These are phyloP conservation scores for Sialis lutaria DNA, from an alignment of 2,888 invertebrate species.

Conservation along the genomic window DNA sequence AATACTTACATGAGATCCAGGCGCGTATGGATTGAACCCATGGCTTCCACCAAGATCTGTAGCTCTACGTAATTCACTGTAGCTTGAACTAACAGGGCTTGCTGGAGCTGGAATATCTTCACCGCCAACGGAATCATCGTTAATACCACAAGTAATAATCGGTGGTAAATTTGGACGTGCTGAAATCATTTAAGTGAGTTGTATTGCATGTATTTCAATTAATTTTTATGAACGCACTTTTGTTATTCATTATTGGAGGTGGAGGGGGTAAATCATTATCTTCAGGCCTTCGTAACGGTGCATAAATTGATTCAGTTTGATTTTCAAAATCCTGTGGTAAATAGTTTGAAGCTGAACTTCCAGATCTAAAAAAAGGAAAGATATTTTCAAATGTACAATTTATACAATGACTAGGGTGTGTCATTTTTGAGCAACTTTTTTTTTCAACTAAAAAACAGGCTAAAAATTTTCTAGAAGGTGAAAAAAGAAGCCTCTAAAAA, in stretches of 20 bases:
- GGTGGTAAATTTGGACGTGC: constrained; percentile 4
- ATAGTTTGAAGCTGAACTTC: constrained; percentile 5
- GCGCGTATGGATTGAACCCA: constrained; percentile 37
- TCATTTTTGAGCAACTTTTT: too few species aligned
- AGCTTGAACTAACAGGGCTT: constrained; percentile 80
- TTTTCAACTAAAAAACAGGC: too few species aligned
- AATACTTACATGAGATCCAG: constrained; percentile 42
- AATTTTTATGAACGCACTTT: background rate
- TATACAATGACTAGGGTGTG: too few species aligned
- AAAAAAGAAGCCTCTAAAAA: too few species aligned
- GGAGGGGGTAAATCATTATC: constrained; percentile 26
- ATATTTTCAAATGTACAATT: too few species aligned
- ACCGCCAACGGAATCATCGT: constrained; percentile 13
- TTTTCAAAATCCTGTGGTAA: constrained; percentile 1
- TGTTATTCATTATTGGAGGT: constrained; percentile 9
- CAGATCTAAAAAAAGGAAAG: background rate
- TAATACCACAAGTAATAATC: constrained; percentile 2
- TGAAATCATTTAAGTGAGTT: background rate
- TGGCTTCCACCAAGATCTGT: constrained; percentile 31
- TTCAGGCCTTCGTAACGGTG: constrained; percentile 8
- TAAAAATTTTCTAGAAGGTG: too few species aligned
- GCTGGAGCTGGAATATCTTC: constrained; percentile 69
- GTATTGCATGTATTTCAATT: background rate
- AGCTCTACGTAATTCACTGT: constrained; percentile 70
- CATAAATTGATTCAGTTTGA: constrained; percentile 2